Conservation (phyloP, 2,888 invertebrate genomes). For the Nomada ferruginata region DNA sequence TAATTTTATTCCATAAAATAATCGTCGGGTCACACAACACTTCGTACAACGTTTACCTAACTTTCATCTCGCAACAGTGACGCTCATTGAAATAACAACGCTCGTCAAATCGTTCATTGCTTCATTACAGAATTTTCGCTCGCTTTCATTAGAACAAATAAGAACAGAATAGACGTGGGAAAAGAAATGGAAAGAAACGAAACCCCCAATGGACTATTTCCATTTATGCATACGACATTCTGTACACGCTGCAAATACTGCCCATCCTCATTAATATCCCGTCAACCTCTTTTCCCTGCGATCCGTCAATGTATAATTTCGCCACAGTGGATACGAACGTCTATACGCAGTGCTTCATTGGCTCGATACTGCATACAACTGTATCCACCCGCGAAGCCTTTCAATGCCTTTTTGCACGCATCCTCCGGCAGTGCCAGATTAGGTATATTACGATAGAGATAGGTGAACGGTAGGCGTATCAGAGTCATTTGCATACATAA, state of each 20-base stretch:
- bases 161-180: too few species aligned
- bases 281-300: not conserved
- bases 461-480: constrained; percentile 62
- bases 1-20: too few species aligned
- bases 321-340: not conserved
- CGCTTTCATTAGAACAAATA: too few species aligned
- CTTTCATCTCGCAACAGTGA: too few species aligned
- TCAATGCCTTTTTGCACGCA: constrained; percentile 57
- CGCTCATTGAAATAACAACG: too few species aligned
- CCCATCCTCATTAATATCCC: not conserved
- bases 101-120: too few species aligned
- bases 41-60: too few species aligned
- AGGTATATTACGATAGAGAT: constrained; percentile 62
- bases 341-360: not conserved
- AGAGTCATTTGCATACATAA: constrained; percentile 63
- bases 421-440: constrained; percentile 60
- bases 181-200: not conserved
- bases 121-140: too few species aligned
- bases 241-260: not conserved
- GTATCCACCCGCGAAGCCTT: constrained; percentile 39
- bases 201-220: not conserved
- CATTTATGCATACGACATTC: not conserved
- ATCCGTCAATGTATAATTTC: not conserved
- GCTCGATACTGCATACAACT: constrained; percentile 2
- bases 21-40: too few species aligned